Evolutionary conservation across 2,888 invertebrate species (phyloP).

Genomic region (Tetragonisca angustula): DNA sequence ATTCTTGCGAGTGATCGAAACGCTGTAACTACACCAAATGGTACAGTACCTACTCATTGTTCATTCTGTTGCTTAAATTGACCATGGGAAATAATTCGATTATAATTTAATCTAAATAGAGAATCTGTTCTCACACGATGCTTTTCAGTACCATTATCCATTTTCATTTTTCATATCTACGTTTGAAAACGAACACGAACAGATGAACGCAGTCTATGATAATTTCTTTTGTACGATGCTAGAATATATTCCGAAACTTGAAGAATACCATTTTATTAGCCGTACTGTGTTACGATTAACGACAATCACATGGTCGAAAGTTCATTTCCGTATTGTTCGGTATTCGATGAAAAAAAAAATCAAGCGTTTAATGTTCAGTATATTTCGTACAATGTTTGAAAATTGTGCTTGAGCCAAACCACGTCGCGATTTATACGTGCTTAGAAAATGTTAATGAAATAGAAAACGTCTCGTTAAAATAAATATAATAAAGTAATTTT

Average conservation of each 20-base stretch:
- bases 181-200: too few species aligned
- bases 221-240: too few species aligned
- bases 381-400: too few species aligned
- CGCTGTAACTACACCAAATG: neutral
- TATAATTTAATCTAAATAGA: neutral
- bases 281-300: neutral
- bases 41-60: neutral
- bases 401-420: neutral
- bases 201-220: too few species aligned
- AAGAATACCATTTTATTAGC: slow-evolving; percentile 1
- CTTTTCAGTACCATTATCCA: neutral
- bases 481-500: too few species aligned
- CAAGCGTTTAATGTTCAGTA: neutral
- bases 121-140: neutral
- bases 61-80: neutral
- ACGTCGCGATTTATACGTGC: neutral
- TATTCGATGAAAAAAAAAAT: neutral
- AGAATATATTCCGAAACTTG: neutral
- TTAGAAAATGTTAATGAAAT: slow-evolving; percentile 1
- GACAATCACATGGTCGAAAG: slow-evolving; percentile 8
- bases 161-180: too few species aligned
- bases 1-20: neutral
- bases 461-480: too few species aligned
- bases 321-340: neutral
- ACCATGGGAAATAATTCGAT: neutral